Evolutionary conservation across 2,113 vertebrate species (phyloP).

Genomic region (Microcebus ravelobensis): DNA sequence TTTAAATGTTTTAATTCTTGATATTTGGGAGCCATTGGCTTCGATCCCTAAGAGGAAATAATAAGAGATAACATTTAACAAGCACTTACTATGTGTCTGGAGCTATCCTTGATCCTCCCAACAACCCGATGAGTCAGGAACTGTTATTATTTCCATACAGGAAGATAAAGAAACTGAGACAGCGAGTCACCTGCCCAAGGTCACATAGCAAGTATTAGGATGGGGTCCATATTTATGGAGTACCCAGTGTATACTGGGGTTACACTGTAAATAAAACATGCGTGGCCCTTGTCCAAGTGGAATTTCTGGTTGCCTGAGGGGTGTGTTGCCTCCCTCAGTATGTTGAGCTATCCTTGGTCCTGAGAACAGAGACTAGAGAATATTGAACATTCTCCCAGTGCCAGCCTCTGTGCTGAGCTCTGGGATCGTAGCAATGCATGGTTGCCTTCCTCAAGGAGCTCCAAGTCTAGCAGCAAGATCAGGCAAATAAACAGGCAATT

Average conservation of each 20-base stretch:
- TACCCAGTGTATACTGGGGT: no score
- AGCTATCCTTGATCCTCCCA: not conserved
- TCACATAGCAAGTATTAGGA: not conserved
- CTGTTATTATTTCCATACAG: not conserved
- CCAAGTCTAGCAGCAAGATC: not conserved
- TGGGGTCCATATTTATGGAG: not conserved
- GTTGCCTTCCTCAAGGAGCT: not conserved
- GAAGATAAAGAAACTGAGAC: not conserved
- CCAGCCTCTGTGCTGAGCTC: not conserved
- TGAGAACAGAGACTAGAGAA: not conserved
- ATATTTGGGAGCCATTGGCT: slow-evolving; percentile 48
- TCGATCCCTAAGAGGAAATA: not conserved
- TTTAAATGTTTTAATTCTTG: slow-evolving; percentile 51
- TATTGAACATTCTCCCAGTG: accelerated
- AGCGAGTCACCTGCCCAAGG: not conserved
- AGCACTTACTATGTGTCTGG: not conserved
- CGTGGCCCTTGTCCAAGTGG: not conserved
- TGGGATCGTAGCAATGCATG: no score
- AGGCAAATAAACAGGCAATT: not conserved
- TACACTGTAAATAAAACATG: not conserved
- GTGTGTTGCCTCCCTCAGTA: no score
- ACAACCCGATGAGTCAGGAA: not conserved
- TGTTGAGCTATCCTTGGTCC: not conserved
- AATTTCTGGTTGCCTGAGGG: not conserved
- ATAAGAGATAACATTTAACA: not conserved